Percentiles rank a stretch among this genome's conserved stretches.
Conservation (phyloP, 2,113 vertebrate genomes). For the Sinocyclocheilus anshuiensis region DNA sequence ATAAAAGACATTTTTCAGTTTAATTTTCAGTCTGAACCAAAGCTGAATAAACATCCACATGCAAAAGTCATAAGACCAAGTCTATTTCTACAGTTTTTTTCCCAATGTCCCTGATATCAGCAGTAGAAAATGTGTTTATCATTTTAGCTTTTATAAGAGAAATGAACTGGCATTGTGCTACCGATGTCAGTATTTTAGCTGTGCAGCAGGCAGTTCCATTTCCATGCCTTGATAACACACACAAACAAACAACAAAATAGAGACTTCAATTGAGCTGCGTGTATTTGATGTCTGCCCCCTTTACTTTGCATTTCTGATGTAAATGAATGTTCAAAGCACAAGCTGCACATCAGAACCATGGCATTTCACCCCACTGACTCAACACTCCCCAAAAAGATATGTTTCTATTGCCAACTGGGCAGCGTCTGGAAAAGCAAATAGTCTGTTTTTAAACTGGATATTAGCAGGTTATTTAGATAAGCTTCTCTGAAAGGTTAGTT, state of each 20-base stretch:
- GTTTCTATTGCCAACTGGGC: constrained; percentile 37
- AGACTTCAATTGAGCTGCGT: constrained; percentile 34
- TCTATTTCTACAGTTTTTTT: background rate
- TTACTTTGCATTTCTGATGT: constrained; percentile 38
- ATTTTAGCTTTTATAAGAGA: constrained; percentile 7
- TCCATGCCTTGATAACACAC: constrained; percentile 22
- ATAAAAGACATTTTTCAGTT: background rate
- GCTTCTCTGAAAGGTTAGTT: constrained; percentile 42
- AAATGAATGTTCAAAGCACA: constrained; percentile 49
- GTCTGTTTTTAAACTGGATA: background rate
- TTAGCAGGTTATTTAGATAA: constrained; percentile 48
- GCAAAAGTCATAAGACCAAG: background rate
- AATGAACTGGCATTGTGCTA: background rate
- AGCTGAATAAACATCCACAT: background rate
- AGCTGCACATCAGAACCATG: constrained; percentile 18
- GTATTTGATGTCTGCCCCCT: constrained; percentile 48
- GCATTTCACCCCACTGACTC: constrained; percentile 39
- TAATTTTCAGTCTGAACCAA: background rate
- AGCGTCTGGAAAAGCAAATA: constrained; percentile 31
- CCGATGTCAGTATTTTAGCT: background rate
- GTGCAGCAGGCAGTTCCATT: constrained; percentile 35
- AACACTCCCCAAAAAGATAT: background rate
- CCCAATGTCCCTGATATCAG: background rate
- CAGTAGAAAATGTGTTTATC: constrained; percentile 2
- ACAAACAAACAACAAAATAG: constrained; percentile 24